Percentiles rank a stretch among this genome's conserved stretches.
phyloP scores from a whole-genome alignment of 1,140 invertebrate genomes.

The Delia radicum region DNA sequence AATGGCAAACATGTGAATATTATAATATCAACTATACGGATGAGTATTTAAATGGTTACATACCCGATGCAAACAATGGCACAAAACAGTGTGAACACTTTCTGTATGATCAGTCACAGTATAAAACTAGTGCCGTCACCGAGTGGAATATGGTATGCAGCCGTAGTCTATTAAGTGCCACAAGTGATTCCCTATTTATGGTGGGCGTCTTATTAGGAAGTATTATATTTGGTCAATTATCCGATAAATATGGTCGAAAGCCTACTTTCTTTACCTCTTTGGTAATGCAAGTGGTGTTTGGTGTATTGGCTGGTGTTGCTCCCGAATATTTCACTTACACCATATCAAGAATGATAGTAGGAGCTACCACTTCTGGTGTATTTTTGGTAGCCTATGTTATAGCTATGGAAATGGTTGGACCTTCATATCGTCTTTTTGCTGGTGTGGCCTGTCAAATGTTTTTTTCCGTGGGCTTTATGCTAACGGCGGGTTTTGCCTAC shows the following conservation, averaged over 20 bases:
- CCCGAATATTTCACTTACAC: conserved; percentile 72
- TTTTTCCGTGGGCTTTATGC: conserved; percentile 75
- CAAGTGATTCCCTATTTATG: conserved; percentile 81
- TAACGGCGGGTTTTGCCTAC: conserved; percentile 73
- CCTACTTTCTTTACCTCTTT: conserved; percentile 71
- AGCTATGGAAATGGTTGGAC: conserved; percentile 81
- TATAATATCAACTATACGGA: conserved; percentile 53
- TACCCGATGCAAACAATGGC: conserved; percentile 27
- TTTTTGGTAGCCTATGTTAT: conserved; percentile 79
- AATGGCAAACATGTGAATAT: conserved; percentile 60
- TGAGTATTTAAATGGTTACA: conserved; percentile 42
- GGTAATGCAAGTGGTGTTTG: conserved; percentile 69
- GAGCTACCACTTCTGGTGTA: conserved; percentile 73
- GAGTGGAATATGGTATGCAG: conserved; percentile 79
- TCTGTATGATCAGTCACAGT: conserved; percentile 64
- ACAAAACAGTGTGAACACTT: conserved; percentile 59
- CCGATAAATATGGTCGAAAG: conserved; percentile 76
- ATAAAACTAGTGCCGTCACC: conserved; percentile 65
- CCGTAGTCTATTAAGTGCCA: conserved; percentile 66
- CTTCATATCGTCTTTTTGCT: conserved; percentile 71
- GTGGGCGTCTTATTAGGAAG: conserved; percentile 78
- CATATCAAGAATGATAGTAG: conserved; percentile 69
- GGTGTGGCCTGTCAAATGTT: conserved; percentile 76
- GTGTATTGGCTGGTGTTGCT: conserved; percentile 65
- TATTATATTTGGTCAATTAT: conserved; percentile 75